Evolutionary conservation across 2,797 vertebrate genomes (phyloP).

Genomic region (Babyrousa celebensis): DNA sequence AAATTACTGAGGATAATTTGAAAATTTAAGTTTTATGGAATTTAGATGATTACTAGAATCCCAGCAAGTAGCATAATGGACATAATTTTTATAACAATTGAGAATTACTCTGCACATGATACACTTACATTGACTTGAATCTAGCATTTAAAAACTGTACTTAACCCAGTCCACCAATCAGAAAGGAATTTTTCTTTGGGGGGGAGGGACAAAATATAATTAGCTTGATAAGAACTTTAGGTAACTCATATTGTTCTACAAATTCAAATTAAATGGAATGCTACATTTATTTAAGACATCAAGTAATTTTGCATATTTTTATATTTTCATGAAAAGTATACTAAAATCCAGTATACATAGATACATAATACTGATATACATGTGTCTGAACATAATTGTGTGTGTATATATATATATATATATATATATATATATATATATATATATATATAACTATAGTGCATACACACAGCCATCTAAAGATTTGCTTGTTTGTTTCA

Average conservation of each 20-base stretch:
- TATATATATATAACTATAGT: neutral
- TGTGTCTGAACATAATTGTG: neutral
- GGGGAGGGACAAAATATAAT: conserved; percentile 72
- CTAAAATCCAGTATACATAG: neutral
- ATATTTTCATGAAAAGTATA: conserved; percentile 34
- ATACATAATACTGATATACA: neutral
- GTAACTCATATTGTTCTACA: conserved; percentile 44
- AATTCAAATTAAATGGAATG: conserved; percentile 62
- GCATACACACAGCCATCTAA: neutral
- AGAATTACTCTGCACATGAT: conserved; percentile 84
- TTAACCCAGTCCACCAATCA: conserved; percentile 76
- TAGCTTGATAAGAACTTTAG: conserved; percentile 76
- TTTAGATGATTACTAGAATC: conserved; percentile 88
- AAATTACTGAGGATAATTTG: conserved; percentile 87
- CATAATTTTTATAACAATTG: conserved; percentile 86
- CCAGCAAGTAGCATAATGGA: conserved; percentile 84
- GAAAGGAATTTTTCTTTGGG: conserved; percentile 33
- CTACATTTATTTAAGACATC: conserved; percentile 41
- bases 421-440: neutral
- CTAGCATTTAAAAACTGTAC: conserved; percentile 81
- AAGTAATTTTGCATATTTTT: conserved; percentile 44
- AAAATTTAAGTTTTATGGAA: conserved; percentile 88
- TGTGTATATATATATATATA: neutral
- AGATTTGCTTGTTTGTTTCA: neutral
- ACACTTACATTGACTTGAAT: conserved; percentile 77